Evolutionary conservation across 2,113 vertebrate genomes (phyloP), one percentile per base, ranked within the genome.

Genomic region (Campylomormyrus tamandua): DNA sequence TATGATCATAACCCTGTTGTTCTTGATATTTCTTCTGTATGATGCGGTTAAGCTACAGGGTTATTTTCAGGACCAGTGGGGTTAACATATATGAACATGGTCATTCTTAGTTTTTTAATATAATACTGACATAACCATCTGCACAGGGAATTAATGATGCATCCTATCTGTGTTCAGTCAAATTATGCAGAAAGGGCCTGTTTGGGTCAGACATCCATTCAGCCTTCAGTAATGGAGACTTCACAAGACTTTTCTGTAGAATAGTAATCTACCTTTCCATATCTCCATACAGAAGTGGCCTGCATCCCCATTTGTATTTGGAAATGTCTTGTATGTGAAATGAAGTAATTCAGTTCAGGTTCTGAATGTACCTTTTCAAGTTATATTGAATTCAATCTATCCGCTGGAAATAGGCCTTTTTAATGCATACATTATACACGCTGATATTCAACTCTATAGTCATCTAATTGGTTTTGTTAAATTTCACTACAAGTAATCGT

Each of bases 301-400:
- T 95, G 95, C 95, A 96, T 93, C 95, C 96, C 97, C 96, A 96
- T 94, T 96, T 96, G 96, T 96, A 95, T 97, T 94, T 97, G 97
- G 95, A 95, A 96, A 97, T 94, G 97, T 96, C 94, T 95, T 95
- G 93, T 99, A 96, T 94, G 95, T 96, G 96, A 87, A 87, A 97
- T 93, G 96, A 97, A 93, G 96, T 96, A 95, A 95, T 97, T 97
- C 96, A 96, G 93, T 94, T 95, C 93, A 96, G 93, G 95, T 93
- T 93, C 93, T 95, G 91, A 93, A 94, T 92, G 91, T 90, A 90
- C 91, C 91, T 90, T 83, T 39, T 45, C n/a, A 24, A 27, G 74
- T 89, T 24, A 21, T 49, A 21, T 39, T 85, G 83, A 15, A 17
- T 90, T 85, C 15, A n/a, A 19, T 83, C 27, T 24, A 83, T 31